phyloP scores from a whole-genome alignment of 2,888 invertebrate species.

The Cephonodes hylas region DNA sequence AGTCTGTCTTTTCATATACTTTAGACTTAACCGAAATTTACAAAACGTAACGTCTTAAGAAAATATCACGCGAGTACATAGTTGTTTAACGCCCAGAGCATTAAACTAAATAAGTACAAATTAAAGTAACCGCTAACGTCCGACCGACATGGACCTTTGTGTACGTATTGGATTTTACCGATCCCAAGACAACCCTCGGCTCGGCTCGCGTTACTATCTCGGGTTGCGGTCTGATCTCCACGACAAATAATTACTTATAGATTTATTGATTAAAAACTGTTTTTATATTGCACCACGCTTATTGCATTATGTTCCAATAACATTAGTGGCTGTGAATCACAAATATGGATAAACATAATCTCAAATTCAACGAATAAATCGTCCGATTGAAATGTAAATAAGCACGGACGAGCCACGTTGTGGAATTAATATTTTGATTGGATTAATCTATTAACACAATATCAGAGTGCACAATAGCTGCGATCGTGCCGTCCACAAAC shows the following conservation, averaged over 20 bases:
- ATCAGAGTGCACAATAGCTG: constrained; percentile 58
- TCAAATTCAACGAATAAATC: constrained; percentile 62
- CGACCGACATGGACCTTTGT: constrained; percentile 36
- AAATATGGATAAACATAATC: constrained; percentile 50
- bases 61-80: neutral
- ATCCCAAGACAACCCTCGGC: constrained; percentile 39
- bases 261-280: constrained; percentile 33
- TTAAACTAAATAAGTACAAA: neutral
- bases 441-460: constrained; percentile 78
- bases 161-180: constrained; percentile 42
- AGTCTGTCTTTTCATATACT: neutral
- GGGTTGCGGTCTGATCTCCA: constrained; percentile 36
- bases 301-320: neutral
- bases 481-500: constrained; percentile 35
- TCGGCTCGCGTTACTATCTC: constrained; percentile 43
- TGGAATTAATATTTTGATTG: constrained; percentile 79
- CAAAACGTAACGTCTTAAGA: neutral
- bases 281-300: constrained; percentile 24
- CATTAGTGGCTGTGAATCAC: constrained; percentile 29
- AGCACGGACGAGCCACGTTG: constrained; percentile 56
- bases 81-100: too few species aligned
- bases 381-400: constrained; percentile 71
- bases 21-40: neutral
- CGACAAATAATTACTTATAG: constrained; percentile 34
- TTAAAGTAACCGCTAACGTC: neutral